Evolutionary conservation across 1,140 invertebrate genomes (phyloP), one percentile per base, ranked within the genome.

Genomic region (Apis cerana): DNA sequence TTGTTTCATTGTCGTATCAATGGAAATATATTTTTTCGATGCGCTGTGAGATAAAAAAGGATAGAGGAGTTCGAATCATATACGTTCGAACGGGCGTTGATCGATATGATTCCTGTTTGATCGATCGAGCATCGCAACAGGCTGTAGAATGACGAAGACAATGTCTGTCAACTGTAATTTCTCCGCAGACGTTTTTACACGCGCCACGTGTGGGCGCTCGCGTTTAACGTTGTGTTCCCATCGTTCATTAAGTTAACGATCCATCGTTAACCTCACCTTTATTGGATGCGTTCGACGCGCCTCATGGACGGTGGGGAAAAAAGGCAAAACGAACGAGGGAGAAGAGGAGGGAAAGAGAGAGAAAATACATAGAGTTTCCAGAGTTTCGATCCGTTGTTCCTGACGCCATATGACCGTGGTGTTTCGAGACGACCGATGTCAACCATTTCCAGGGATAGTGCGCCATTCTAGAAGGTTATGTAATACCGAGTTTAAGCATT

Each of bases 211-310:
- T 86, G 72, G 72, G 76, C 69, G 80, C 77, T 70, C 80, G 80
- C 77, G 89, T 91, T 89, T 87, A 90, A 90, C 88, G 83, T 85
- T 87, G 80, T 91, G 90, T 89, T 88, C 82, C 84, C 84, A 90
- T 92, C 91, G 90, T 92, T 92, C 91, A 92, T 92, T 92, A 91
- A 91, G 88, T 92, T 92, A 92, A 92, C 90, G 91, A 92, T 90
- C 88, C 85, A 86, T 92, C 91, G 88, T 92, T 91, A 92, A 91
- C 83, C 90, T 90, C 83, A 91, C 89, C 90, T 92, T 92, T 92
- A 92, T 92, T 92, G 90, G 89, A 91, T 90, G 89, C 90, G 88
- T 89, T 88, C 86, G 86, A 82, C 70, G 70, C 70, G 78, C 50
- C 65, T 74, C 70, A 1, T 65, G 71, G 77, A 75, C 13, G 50